Base-by-base conservation (phyloP, 1,140 invertebrate genomes). In the Eupristina koningsbergeri region DNA sequence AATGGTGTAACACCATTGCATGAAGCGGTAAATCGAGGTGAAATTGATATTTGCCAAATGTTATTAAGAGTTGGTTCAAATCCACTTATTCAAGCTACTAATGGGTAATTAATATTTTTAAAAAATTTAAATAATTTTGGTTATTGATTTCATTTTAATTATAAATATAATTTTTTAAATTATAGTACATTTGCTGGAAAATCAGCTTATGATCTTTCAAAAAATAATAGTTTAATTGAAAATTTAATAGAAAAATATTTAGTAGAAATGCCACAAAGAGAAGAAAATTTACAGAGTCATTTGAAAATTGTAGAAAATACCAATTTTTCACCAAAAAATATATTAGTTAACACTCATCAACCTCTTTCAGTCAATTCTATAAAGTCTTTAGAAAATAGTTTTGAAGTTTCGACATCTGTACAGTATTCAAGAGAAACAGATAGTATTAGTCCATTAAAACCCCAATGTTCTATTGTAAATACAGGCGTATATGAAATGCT, bases 1-100 rank as follows among this genome's bases (percentile, higher is more conserved):
- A 92, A 92, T 85, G 94, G 94, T 36, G 93, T 93, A 63, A 95
- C 94, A 9, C 94, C 95, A 50, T 89, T 95, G 34, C 94, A 95
- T 86, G 94, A 95, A 89, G 94, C 94, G 81, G 93, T 95, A 6
- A 91, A 90, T 86, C 90, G 94, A 86, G 94, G 93, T 11, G 93
- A 95, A 89, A 84, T 90, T 74, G 90, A 91, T 34, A 93, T 95
- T 85, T 93, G 95, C 77, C 92, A 93, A 88, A 92, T 93, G 85
- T 85, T 95, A 31, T 86, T 95, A 64, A 90, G 92, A 79, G 90
- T 92, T 88, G 94, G 94, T 83, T 94, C 94, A 58, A 93, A 95
- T 90, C 93, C 93, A 80, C 87, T 93, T 58, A 88, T 94, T 78
- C 92, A 92, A 87, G 93, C 94, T 77, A 87, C 91, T 58, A 93